Evolutionary conservation across 2,888 invertebrate species (phyloP), one percentile per base, ranked within the genome.

Genomic region (Cephus nigrinus): DNA sequence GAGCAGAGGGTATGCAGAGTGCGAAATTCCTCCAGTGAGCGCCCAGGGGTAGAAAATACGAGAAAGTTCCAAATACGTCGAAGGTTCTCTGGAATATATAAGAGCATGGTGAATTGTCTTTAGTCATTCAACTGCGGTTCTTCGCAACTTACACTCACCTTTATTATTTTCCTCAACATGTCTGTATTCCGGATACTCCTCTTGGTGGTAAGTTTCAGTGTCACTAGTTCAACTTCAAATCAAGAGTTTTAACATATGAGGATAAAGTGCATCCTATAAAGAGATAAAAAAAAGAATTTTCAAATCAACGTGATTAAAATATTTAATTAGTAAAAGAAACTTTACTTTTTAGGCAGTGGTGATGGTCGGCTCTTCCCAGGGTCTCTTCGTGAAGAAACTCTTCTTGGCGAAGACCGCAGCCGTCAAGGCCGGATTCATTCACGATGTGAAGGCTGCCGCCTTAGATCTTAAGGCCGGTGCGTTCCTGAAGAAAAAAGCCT

Each of bases 381-480:
- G 75, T 31, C 23, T 78, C 75, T 74, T 35, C 31, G 75, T 72
- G 31, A 78, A 78, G 78, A 75, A 78, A 75, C 23, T 33, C 9
- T 74, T 78, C 15, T 40, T 78, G 33, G 72, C 74, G 55, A 78
- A 78, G 33, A 69, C 34, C 11, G 55, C 55, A 4, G 78, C 71
- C 9, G 72, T 71, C 12, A 80, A 82, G 12, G 74, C 55, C 1
- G 75, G 75, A 12, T 73, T 82, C 12, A 32, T 82, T 11, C 76
- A 55, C 9, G 74, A 78, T 68, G 69, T 69, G 12, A 79, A 78
- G 55, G 40, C 12, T 0, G 79, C 78, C 9, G 68, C 79, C 0
- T 12, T 31, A 4, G 75, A 81, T 71, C 55, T 82, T 3, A 81
- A 82, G 69, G 80, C 76, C 30, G 80, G 80, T 11, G 76, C 71